Percentiles rank a stretch among this genome's conserved stretches.
phyloP scores from a whole-genome alignment of 2,888 invertebrate genomes.

The Rhagonycha fulva region DNA sequence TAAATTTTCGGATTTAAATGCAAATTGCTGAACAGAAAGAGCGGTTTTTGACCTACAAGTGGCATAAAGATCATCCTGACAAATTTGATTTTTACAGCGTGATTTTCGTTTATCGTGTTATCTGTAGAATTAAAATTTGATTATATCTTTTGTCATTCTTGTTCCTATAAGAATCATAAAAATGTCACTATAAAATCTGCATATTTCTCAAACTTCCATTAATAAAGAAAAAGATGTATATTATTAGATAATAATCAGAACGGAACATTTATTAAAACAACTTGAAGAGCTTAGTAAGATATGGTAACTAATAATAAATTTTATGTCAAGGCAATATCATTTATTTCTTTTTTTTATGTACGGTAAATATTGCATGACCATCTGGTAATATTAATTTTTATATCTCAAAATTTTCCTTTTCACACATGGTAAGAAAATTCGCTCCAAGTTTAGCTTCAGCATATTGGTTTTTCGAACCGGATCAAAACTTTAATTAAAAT shows the following conservation, averaged over 20 bases:
- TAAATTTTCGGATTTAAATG: background rate
- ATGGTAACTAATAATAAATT: background rate
- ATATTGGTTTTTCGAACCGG: background rate
- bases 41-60: background rate
- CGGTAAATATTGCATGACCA: background rate
- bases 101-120: background rate
- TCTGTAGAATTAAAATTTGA: background rate
- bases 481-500: background rate
- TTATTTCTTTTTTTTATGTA: background rate
- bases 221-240: background rate
- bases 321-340: background rate
- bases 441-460: background rate
- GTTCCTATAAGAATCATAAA: background rate
- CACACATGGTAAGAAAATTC: background rate
- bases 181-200: background rate
- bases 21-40: background rate
- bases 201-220: background rate
- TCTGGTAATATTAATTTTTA: background rate
- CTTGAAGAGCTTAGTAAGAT: background rate
- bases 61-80: background rate
- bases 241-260: background rate
- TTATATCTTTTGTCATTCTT: background rate
- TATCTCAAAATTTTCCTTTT: background rate
- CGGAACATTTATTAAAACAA: background rate
- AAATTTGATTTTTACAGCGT: background rate